Evolutionary conservation across 2,797 vertebrate species (phyloP).

Genomic region (Clarias pachynema): DNA sequence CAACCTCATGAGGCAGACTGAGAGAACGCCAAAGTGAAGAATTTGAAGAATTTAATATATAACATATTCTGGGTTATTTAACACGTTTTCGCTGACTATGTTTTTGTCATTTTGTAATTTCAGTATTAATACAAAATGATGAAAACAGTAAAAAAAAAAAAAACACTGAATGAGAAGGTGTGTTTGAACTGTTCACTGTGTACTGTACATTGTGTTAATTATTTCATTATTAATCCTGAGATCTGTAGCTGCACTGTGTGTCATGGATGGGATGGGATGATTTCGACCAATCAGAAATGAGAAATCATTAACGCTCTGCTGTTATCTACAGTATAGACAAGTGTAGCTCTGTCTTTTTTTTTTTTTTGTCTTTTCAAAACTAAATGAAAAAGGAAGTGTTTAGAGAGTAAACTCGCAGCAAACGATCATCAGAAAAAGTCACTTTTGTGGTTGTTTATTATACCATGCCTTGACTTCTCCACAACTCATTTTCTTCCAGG

Average conservation of each 20-base stretch:
- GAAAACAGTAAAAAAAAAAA: too few species aligned
- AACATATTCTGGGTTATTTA: too few species aligned
- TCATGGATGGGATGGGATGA: not conserved
- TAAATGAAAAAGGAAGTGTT: not conserved
- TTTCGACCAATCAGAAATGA: not conserved
- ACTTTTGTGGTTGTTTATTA: not conserved
- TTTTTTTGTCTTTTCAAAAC: not conserved
- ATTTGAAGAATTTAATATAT: too few species aligned
- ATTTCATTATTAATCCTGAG: not conserved
- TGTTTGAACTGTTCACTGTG: too few species aligned
- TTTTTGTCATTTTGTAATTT: too few species aligned
- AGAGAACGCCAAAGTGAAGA: too few species aligned
- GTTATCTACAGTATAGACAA: not conserved
- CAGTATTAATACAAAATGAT: too few species aligned
- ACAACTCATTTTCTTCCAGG: constrained; percentile 19
- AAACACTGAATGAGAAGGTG: too few species aligned
- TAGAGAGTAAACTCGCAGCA: not conserved
- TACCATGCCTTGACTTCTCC: not conserved
- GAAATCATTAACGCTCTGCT: too few species aligned
- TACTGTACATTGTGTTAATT: too few species aligned
- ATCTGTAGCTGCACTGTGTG: not conserved
- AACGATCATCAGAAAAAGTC: not conserved
- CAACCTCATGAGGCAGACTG: too few species aligned
- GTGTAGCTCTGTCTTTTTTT: not conserved
- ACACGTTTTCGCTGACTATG: too few species aligned